A percentile compares a stretch with the other conserved stretches of the same genome.
phyloP scores from a whole-genome alignment of 2,113 vertebrate genomes.

The Nibea albiflora region DNA sequence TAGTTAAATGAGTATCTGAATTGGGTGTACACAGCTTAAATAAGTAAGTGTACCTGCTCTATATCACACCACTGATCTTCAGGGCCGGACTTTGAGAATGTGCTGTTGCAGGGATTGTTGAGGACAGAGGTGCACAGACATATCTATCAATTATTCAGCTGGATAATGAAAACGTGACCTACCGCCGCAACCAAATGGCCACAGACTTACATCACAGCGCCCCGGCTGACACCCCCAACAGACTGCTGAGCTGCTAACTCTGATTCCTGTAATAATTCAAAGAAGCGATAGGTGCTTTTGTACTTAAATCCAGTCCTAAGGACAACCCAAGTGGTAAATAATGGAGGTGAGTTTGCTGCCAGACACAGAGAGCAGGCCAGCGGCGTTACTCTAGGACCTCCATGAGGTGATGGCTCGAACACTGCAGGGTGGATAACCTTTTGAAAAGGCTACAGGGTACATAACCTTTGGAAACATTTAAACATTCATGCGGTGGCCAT shows the following conservation, averaged over 20 bases:
- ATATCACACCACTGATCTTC: not conserved
- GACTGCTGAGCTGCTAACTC: constrained; percentile 13
- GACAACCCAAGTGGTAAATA: constrained; percentile 55
- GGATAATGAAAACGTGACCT: constrained; percentile 23
- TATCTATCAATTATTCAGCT: constrained; percentile 28
- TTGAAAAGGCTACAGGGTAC: constrained; percentile 66
- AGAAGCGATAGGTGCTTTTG: constrained; percentile 14
- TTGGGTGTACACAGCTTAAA: not conserved
- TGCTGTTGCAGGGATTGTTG: constrained; percentile 2
- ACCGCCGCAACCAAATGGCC: constrained; percentile 9
- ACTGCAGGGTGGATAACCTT: constrained; percentile 67
- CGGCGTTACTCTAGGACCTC: constrained; percentile 35
- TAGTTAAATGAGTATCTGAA: not conserved
- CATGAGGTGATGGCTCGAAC: constrained; percentile 48
- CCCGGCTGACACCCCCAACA: not conserved
- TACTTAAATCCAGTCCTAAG: constrained; percentile 42
- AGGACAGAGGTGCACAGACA: not conserved
- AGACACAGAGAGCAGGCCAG: constrained; percentile 41
- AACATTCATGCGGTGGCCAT: constrained; percentile 68
- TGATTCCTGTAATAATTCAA: constrained; percentile 39
- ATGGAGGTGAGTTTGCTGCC: constrained; percentile 8
- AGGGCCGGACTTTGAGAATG: not conserved
- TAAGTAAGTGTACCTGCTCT: not conserved
- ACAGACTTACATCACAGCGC: constrained; percentile 17
- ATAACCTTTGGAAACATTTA: constrained; percentile 75